Evolutionary conservation across 2,888 invertebrate species (phyloP), one percentile per base, ranked within the genome.

Genomic region (Azorinus chamasolen): DNA sequence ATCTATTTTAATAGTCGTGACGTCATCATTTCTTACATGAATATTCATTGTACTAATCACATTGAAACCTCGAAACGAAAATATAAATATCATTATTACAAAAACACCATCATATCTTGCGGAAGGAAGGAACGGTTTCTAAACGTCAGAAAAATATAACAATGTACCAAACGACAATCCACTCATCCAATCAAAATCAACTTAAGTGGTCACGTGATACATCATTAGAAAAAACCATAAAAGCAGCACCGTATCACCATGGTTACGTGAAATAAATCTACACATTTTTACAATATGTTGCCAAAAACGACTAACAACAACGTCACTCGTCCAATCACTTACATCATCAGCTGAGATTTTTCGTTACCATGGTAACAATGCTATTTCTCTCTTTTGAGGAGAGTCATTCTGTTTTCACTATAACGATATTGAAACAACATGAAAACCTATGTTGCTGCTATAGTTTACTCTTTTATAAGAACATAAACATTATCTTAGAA

Each of bases 251-350:
- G 50, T 37, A 25, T 61, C 73, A 78, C 77, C 71, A 71, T 46
- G 54, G 63, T 59, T 73, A 82, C 82, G 79, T 83, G 77, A 76
- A 83, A 83, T 79, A 84, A 82, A 82, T 77, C 79, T 79, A 79
- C 84, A 84, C 79, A 84, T 59, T 74, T 69, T 62, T 78, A 83
- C 83, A 83, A 79, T 79, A 82, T 82, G 75, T 82, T 79, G 77
- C 79, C 81, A 82, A 77, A 32, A 65, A 82, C 82, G 78, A 84
- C 79, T 77, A 79, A 81, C 81, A 81, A 76, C 83, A 79, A 72
- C 68, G 48, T 74, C 74, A 79, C 68, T 74, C 79, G 75, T 62
- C 75, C 70, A 78, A 65, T 43, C 74, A 79, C 76, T 79, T 75
- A 83, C 83, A 77, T 77, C 57, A 63, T 70, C 68, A 66, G 76